Conservation (phyloP, 2,797 vertebrate species). For the Meriones psammophilus region DNA sequence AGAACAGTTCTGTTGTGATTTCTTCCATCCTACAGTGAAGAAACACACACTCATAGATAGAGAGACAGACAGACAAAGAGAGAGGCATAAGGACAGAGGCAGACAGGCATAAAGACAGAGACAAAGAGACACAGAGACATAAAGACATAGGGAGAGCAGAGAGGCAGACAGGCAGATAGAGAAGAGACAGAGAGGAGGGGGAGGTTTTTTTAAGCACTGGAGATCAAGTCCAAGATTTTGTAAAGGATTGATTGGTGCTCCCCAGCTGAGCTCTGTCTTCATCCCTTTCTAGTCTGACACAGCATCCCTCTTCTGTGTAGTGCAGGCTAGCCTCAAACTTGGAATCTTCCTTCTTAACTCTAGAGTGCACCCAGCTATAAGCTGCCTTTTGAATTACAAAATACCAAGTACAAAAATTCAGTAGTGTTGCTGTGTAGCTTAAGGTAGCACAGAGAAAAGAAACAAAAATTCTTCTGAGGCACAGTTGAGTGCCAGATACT, state of each 20-base stretch:
- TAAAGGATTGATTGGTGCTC: too few species aligned
- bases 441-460: background rate
- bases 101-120: rapidly evolving
- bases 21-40: background rate
- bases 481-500: background rate
- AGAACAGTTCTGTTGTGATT: background rate
- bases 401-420: background rate
- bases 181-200: background rate
- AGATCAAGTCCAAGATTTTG: background rate
- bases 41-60: background rate
- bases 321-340: background rate
- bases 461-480: background rate
- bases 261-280: background rate
- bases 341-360: background rate
- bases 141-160: background rate
- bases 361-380: too few species aligned
- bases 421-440: background rate
- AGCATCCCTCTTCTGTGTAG: background rate
- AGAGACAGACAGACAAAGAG: background rate
- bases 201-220: background rate
- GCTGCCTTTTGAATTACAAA: background rate
- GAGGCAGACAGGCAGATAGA: background rate
- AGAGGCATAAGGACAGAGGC: rapidly evolving
- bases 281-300: background rate
- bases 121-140: background rate